Conservation (phyloP, 2,797 vertebrate species). For the Malurus splendens region DNA sequence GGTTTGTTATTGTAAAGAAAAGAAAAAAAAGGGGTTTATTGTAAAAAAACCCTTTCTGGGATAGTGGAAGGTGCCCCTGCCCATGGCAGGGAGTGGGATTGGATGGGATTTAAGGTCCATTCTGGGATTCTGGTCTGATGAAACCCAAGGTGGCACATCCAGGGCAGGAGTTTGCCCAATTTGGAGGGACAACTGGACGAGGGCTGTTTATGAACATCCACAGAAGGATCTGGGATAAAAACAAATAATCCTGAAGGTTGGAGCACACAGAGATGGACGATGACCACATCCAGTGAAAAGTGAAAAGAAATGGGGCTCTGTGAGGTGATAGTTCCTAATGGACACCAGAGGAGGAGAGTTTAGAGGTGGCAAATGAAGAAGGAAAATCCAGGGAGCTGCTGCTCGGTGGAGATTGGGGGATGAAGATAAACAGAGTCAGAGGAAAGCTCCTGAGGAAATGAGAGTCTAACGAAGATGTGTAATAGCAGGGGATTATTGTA, state of each 20-base stretch:
- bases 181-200: background rate
- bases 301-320: background rate
- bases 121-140: background rate
- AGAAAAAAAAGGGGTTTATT: too few relatives aligned
- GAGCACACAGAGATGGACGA: background rate
- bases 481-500: conserved; percentile 7
- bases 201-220: background rate
- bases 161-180: background rate
- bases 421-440: conserved; percentile 32
- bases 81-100: too few relatives aligned
- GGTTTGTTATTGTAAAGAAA: background rate
- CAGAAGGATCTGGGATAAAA: background rate
- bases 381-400: background rate
- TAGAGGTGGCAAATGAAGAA: conserved; percentile 41
- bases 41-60: background rate
- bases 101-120: background rate
- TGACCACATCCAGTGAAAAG: background rate
- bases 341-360: background rate
- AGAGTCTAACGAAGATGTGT: conserved; percentile 62
- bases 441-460: conserved; percentile 38
- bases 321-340: background rate
- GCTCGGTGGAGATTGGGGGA: conserved; percentile 5
- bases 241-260: background rate
- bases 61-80: background rate
- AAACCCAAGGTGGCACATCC: background rate